These are phyloP conservation scores for Drosophila punjabiensis DNA, from an alignment of 1,140 invertebrate species.

Conservation along the genomic window DNA sequence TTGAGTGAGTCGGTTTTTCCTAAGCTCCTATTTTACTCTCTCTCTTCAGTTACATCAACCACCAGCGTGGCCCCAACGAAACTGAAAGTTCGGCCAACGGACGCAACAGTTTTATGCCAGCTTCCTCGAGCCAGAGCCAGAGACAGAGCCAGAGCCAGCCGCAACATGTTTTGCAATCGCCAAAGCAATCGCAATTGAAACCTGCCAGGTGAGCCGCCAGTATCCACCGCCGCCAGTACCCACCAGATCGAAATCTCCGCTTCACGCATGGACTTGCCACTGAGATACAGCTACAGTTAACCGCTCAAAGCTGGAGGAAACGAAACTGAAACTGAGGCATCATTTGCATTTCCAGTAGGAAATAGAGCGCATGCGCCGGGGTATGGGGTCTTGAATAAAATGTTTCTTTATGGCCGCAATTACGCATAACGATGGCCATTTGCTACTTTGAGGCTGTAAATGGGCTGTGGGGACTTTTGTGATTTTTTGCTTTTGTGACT, in stretches of 20 bases:
- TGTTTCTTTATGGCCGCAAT: conserved; percentile 75
- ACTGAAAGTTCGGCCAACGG: conserved; percentile 83
- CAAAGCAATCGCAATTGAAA: conserved; percentile 48
- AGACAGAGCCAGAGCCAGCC: conserved; percentile 19
- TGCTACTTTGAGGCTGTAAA: conserved; percentile 17
- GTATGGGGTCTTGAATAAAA: conserved; percentile 67
- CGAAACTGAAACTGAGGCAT: conserved; percentile 36
- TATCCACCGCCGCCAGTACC: conserved; percentile 17
- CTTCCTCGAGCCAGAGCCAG: conserved; percentile 62
- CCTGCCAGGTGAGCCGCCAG: conserved; percentile 51
- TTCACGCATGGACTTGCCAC: conserved; percentile 54
- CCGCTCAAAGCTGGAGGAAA: conserved; percentile 3
- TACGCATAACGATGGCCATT: conserved; percentile 58
- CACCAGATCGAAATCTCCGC: conserved; percentile 57
- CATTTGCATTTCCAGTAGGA: conserved; percentile 80
- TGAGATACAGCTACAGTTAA: conserved; percentile 19
- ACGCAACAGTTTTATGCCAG: conserved; percentile 83
- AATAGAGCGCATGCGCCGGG: conserved; percentile 66
- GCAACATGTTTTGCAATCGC: conserved; percentile 66
- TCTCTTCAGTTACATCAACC: conserved; percentile 27
- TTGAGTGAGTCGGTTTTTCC: conserved; percentile 20
- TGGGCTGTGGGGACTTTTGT: not conserved
- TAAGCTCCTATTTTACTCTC: conserved; percentile 18
- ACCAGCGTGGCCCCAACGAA: conserved; percentile 77
- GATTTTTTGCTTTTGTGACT: conserved; percentile 35